Evolutionary conservation across 2,113 vertebrate genomes (phyloP), one percentile per base, ranked within the genome.

Genomic region (Phasianus colchicus): DNA sequence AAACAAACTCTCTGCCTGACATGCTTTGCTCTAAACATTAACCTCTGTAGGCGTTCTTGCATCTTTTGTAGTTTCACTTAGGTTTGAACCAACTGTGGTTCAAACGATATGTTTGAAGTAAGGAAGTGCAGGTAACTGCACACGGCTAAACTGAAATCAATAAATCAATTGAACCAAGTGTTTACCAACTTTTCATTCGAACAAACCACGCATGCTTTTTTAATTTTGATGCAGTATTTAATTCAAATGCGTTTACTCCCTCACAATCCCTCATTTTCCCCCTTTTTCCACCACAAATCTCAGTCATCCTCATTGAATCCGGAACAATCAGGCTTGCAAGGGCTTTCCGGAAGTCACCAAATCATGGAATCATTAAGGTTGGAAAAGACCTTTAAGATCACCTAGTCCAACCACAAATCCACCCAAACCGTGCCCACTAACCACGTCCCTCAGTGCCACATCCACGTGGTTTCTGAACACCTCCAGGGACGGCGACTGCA

Each of bases 1-100:
- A 98, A 97, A 96, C 79, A 87, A 85, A 95, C 87, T 32, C 47
- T 36, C 96, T 86, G 88, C 86, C 64, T 93, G 63, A 95, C 88
- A 93, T 13, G 61, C 10, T 86, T 77, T 76, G 61, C 54, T 36
- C 19, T 34, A 61, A 87, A 54, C 54, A 58, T 43, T 40, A 89
- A 60, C 60, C 47, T 82, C 50, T 77, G 30, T 1, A 15, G 64
- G 74, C 89, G 63, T 76, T 95, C 40, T 43, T 15, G 25, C 18
- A 86, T 9, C 80, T 63, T 83, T 17, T 10, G 32, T 2, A 60
- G 11, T 27, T 70, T 50, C 48, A 83, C 5, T 0, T 7, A 48
- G 82, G 8, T 72, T 58, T 17, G n/a, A 45, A 60, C 36, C 63
- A 95, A 36, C 69, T 73, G 17, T 0, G 60, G 9, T 1, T 18